These are phyloP conservation scores for Hetaerina titia DNA, from an alignment of 2,888 invertebrate genomes.

Conservation along the genomic window DNA sequence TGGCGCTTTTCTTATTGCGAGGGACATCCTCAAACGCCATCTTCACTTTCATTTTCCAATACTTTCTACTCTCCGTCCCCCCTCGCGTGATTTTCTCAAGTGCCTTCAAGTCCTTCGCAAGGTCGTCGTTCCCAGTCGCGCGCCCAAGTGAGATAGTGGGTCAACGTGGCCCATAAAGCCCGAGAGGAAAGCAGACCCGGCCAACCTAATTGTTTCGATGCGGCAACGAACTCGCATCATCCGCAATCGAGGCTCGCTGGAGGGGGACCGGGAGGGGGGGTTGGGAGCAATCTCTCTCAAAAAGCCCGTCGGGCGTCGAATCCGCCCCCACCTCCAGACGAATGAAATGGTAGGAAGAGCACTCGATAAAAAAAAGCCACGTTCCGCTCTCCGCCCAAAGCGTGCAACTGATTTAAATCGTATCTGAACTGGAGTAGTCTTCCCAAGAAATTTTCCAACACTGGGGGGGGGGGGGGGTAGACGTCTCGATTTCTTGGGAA, in stretches of 20 bases:
- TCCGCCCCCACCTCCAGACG: neutral
- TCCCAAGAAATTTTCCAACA: neutral
- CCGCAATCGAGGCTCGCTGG: neutral
- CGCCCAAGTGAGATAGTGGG: slow-evolving; percentile 32
- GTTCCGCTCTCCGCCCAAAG: neutral
- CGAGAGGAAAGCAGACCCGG: neutral
- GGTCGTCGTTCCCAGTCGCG: neutral
- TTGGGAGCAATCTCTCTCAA: neutral
- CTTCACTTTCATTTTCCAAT: slow-evolving; percentile 24
- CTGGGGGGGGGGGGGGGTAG: neutral
- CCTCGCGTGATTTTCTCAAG: neutral
- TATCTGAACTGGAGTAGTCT: neutral
- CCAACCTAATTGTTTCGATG: neutral
- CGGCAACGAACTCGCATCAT: neutral
- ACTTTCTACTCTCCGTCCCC: neutral
- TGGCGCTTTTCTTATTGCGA: neutral
- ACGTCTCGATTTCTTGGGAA: neutral
- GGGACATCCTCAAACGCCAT: neutral
- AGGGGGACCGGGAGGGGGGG: too few relatives aligned
- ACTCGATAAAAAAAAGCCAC: neutral
- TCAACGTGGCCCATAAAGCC: neutral
- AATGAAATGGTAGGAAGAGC: neutral
- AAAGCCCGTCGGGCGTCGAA: neutral
- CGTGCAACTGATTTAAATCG: slow-evolving; percentile 27
- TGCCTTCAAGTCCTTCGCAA: slow-evolving; percentile 44